Percentiles rank a stretch among this genome's conserved stretches.
These are phyloP conservation scores for Heliconius melpomene DNA, from an alignment of 1,140 invertebrate species.

Conservation along the genomic window DNA sequence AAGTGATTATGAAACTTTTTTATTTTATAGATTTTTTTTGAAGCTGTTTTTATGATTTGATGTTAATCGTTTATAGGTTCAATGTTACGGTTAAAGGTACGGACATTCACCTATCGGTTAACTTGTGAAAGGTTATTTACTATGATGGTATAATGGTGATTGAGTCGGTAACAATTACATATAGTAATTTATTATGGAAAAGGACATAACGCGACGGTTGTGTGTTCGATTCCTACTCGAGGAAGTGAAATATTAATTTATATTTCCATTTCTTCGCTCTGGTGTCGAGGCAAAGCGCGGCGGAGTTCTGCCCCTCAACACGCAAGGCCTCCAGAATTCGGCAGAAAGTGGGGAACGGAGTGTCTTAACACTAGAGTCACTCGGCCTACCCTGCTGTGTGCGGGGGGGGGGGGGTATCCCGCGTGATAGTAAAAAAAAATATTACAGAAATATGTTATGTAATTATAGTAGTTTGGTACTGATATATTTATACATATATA, in stretches of 20 bases:
- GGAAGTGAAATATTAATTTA: no score
- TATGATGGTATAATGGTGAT: neutral
- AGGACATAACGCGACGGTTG: no score
- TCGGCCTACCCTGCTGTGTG: no score
- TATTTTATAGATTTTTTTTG: constrained; percentile 3
- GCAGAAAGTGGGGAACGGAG: no score
- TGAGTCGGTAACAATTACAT: neutral
- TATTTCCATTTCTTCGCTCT: no score
- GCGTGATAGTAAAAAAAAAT: no score
- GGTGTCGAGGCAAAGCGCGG: no score
- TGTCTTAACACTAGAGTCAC: no score
- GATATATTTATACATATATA: neutral
- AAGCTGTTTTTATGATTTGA: constrained; percentile 2
- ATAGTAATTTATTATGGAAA: neutral
- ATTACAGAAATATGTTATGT: neutral
- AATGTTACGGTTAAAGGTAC: neutral
- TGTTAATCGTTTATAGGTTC: neutral
- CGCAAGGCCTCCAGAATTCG: no score
- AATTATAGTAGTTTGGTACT: neutral
- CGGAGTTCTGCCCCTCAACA: no score
- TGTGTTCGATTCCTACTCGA: no score
- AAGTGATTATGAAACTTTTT: constrained; percentile 23
- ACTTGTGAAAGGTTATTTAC: neutral
- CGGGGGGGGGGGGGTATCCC: no score
- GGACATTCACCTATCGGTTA: neutral